These are phyloP conservation scores for Ceryle rudis DNA, from an alignment of 2,797 vertebrate genomes.

Conservation along the genomic window DNA sequence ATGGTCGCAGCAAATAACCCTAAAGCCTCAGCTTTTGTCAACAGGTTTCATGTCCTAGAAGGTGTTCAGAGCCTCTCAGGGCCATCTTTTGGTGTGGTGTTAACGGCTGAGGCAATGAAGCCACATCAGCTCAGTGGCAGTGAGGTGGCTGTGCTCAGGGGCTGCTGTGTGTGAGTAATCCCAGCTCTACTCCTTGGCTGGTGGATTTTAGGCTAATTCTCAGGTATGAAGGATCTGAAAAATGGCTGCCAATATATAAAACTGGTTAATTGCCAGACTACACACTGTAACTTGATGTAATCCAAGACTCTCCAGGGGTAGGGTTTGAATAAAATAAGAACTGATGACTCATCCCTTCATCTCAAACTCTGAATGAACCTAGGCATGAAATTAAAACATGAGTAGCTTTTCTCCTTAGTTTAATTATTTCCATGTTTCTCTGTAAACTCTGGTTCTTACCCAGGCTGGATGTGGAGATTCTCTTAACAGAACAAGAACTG, in stretches of 20 bases:
- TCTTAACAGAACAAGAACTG: neutral
- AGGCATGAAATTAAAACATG: conserved; percentile 49
- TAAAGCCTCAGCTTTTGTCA: neutral
- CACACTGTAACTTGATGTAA: neutral
- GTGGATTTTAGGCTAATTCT: neutral
- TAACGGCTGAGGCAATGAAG: neutral
- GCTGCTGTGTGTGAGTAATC: rapidly evolving
- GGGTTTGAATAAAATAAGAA: neutral
- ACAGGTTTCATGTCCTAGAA: neutral
- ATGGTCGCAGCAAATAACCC: neutral
- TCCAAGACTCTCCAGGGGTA: neutral
- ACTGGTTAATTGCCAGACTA: neutral
- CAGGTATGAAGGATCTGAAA: neutral
- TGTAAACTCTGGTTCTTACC: neutral
- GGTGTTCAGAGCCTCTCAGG: neutral
- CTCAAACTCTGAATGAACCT: conserved; percentile 57
- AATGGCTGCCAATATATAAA: neutral
- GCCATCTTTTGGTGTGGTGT: rapidly evolving
- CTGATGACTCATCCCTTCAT: conserved; percentile 27
- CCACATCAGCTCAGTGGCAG: rapidly evolving
- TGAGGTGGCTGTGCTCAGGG: rapidly evolving
- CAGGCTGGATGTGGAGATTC: neutral
- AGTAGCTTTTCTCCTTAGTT: neutral
- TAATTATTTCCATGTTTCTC: conserved; percentile 51
- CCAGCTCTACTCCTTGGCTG: neutral